These are phyloP conservation scores for Marasmarcha lunaedactyla DNA, from an alignment of 2,888 invertebrate species.

Conservation along the genomic window DNA sequence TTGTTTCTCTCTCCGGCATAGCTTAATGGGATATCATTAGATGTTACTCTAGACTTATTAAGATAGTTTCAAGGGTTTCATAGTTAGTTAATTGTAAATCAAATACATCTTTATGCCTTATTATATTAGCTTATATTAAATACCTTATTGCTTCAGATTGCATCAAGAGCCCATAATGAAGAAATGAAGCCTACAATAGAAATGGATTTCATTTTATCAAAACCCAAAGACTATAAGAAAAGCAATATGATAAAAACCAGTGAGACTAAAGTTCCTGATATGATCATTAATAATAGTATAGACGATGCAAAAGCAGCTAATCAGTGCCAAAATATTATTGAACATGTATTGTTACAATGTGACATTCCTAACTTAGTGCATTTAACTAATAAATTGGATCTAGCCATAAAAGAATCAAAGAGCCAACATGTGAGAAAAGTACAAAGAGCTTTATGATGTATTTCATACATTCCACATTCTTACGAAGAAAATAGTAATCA, in stretches of 20 bases:
- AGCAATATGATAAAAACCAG: conserved; percentile 14
- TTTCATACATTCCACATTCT: conserved; percentile 1
- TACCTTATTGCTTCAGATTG: conserved; percentile 28
- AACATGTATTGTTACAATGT: conserved; percentile 56
- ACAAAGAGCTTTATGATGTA: conserved; percentile 53
- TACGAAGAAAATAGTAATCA: conserved; percentile 2
- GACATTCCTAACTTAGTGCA: conserved; percentile 68
- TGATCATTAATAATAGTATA: conserved; percentile 32
- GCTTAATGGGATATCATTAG: no score
- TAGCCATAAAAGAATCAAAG: conserved; percentile 68
- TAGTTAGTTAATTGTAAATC: no score
- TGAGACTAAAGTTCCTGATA: conserved; percentile 16
- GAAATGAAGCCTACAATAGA: conserved; percentile 45
- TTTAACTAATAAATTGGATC: conserved; percentile 63
- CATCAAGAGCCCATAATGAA: conserved; percentile 32
- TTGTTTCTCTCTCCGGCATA: no score
- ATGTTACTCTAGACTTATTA: no score
- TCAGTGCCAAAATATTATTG: conserved; percentile 49
- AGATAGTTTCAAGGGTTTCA: no score
- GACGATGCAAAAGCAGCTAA: conserved; percentile 50
- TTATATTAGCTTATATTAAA: no score
- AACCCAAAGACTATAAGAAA: conserved; percentile 39
- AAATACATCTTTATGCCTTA: no score
- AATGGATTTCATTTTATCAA: conserved; percentile 47
- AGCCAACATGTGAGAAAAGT: conserved; percentile 69